Percentiles rank a stretch among this genome's conserved stretches.
Conservation (phyloP, 2,113 vertebrate genomes). For the Chloropsis hardwickii region DNA sequence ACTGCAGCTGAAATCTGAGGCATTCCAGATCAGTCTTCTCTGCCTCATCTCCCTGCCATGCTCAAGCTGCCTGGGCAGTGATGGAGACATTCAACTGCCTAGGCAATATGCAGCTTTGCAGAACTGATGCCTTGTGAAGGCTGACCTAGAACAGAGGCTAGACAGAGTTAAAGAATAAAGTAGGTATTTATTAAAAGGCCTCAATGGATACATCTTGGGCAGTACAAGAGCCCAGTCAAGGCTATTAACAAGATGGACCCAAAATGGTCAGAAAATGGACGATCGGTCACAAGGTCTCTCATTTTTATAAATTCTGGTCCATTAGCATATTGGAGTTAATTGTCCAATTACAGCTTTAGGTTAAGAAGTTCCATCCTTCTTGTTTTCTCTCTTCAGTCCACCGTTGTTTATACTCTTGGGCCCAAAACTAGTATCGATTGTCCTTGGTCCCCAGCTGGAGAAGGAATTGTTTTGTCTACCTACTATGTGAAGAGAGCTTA, state of each 20-base stretch:
- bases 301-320: not conserved
- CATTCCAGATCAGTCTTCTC: not conserved
- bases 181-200: not conserved
- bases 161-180: not conserved
- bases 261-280: not conserved
- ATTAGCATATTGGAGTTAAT: not conserved
- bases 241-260: not conserved
- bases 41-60: not conserved
- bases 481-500: not conserved
- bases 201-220: not conserved
- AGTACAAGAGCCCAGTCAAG: not conserved
- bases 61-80: not conserved
- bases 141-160: not conserved
- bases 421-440: accelerated
- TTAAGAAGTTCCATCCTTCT: not conserved
- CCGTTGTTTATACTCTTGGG: not conserved
- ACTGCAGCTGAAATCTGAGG: not conserved
- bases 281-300: not conserved
- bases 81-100: not conserved
- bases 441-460: not conserved
- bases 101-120: not conserved
- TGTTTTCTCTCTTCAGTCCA: not conserved
- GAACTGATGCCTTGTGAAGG: not conserved
- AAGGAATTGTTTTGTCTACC: not conserved
- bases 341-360: not conserved